Evolutionary conservation across 2,888 invertebrate genomes (phyloP), one percentile per base, ranked within the genome.

Genomic region (Anodontia alba): DNA sequence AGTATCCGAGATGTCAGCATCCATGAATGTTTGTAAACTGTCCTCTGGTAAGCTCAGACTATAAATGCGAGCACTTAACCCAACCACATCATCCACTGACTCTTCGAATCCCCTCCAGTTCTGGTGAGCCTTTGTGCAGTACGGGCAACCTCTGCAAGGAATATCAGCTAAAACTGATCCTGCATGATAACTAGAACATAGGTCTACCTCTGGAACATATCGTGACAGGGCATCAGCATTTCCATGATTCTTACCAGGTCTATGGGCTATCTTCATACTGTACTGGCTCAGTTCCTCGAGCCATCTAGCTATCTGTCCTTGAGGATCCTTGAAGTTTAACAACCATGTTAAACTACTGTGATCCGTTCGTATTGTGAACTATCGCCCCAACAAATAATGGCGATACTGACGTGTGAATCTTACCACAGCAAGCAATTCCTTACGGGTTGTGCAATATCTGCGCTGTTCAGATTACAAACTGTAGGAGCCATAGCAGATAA

Each of bases 221-320:
- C 76, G 54, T 1, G 82, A 82, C 0, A 82, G 26, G 0, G 73
- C 76, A 49, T 82, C 78, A 12, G 73, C 78, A 73, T 83, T 78
- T 12, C 23, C 43, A 73, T 76, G 84, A 51, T 71, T 31, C 20
- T 33, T 67, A 2, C 81, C 49, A 20, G 49, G n/a, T 49, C 49
- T 49, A 20, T 49, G 49, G 5, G 5, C 17, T 10, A 49, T 20
- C 81, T 49, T 70, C 80, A 87, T 74, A 36, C 87, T 66, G 66
- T 82, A 87, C 51, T 87, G 86, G 12, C 66, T 51, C 3, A 88
- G 43, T 43, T 86, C 86, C 38, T 87, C 85, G 12, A 86, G 26
- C 88, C 87, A 49, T 20, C 49, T 10, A 20, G 49, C 49, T 20
- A 49, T 20, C 49, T 49, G 49, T 49, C 49, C 12, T 49, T 49